Evolutionary conservation across 2,888 invertebrate genomes (phyloP).

Genomic region (Zygogramma bicolorata): DNA sequence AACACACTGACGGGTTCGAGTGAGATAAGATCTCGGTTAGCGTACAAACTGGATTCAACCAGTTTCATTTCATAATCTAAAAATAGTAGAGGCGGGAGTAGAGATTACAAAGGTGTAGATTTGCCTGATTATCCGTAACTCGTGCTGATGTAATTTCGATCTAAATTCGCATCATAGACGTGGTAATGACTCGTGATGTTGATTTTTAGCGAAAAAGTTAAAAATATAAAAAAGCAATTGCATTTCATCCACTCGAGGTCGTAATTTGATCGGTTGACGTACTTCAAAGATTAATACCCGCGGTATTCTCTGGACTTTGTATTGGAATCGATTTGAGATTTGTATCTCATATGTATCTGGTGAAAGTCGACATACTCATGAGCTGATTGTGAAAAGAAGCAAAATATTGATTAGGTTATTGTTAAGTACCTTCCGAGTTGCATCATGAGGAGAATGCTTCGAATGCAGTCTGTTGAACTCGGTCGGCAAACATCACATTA

Average conservation of each 20-base stretch:
- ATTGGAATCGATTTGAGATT: not conserved
- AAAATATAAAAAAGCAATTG: not conserved
- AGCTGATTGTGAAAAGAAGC: not conserved
- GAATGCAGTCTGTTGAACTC: too few relatives aligned
- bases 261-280: not conserved
- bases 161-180: conserved; percentile 3
- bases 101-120: conserved; percentile 5
- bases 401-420: not conserved
- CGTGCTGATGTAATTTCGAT: conserved; percentile 9
- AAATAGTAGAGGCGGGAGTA: conserved; percentile 39
- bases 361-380: not conserved
- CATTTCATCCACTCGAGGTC: not conserved
- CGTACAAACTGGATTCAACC: conserved; percentile 45
- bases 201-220: not conserved
- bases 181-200: not conserved
- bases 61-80: conserved; percentile 45
- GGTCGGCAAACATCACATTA: too few relatives aligned
- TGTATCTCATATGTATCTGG: not conserved
- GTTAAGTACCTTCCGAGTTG: too few relatives aligned
- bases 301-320: not conserved
- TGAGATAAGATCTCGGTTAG: conserved; percentile 43
- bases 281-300: not conserved
- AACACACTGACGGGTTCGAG: conserved; percentile 30
- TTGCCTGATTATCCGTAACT: not conserved
- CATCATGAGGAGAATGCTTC: too few relatives aligned